A percentile compares a stretch with the other conserved stretches of the same genome.
Evolutionary conservation across 2,888 invertebrate genomes (phyloP).

Genomic region (Leptodirus hochenwartii): DNA sequence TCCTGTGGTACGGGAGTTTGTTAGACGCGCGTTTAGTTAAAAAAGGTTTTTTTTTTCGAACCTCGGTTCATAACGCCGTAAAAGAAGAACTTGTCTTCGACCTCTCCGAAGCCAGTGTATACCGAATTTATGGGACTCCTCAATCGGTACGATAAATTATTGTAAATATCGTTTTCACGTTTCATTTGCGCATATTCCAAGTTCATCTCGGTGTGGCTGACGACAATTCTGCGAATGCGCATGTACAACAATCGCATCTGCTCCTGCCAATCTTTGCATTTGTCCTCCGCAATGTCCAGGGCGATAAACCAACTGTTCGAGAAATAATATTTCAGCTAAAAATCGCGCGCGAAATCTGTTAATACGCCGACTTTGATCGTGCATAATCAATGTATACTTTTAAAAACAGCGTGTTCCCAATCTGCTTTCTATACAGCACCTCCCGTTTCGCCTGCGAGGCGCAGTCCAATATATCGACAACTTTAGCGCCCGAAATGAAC

Average conservation of each 20-base stretch:
- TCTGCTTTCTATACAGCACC: conserved; percentile 5
- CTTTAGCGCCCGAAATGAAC: conserved; percentile 11
- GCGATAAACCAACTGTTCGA: conserved; percentile 22
- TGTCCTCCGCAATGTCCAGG: conserved; percentile 16
- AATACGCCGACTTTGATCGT: no score
- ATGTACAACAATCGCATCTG: conserved; percentile 23
- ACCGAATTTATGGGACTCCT: conserved; percentile 20
- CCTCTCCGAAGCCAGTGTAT: conserved; percentile 23
- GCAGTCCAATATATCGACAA: conserved; percentile 12
- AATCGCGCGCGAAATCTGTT: background rate
- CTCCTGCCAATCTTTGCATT: conserved; percentile 17
- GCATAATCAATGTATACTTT: no score
- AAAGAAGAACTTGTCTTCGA: conserved; percentile 20
- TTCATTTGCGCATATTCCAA: conserved; percentile 21
- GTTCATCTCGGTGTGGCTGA: conserved; percentile 22
- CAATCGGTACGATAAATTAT: conserved; percentile 12
- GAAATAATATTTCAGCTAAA: conserved; percentile 14
- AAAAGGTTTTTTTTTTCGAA: no score
- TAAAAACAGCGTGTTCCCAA: no score
- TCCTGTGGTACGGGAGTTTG: no score
- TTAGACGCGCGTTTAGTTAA: no score
- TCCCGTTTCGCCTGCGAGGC: conserved; percentile 10
- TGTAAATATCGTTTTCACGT: conserved; percentile 17
- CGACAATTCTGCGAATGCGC: conserved; percentile 20
- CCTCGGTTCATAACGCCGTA: conserved; percentile 25